Conservation (phyloP, 2,888 invertebrate genomes). For the Antheraea yamamai region DNA sequence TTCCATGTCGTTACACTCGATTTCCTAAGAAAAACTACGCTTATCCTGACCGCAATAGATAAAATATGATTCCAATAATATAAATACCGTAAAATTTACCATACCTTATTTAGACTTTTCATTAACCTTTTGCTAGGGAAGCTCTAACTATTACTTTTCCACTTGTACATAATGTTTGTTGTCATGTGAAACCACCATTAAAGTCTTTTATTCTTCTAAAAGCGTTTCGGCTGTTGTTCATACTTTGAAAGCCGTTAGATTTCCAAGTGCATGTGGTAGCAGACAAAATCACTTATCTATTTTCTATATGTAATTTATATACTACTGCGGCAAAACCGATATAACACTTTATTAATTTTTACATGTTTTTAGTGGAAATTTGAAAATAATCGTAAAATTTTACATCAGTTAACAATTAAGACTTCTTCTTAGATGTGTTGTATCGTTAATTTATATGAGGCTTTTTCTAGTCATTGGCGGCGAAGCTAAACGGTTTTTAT, state of each 20-base stretch:
- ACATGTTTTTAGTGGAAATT: background rate
- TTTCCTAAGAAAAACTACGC: constrained; percentile 59
- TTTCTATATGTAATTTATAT: constrained; percentile 49
- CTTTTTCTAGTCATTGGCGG: constrained; percentile 30
- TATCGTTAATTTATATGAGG: constrained; percentile 26
- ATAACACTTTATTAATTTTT: background rate
- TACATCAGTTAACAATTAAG: background rate
- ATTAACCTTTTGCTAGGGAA: constrained; percentile 53
- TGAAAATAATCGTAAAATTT: background rate
- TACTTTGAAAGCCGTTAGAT: constrained; percentile 80
- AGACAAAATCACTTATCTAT: constrained; percentile 73
- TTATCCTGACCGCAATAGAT: constrained; percentile 53
- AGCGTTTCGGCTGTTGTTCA: constrained; percentile 78
- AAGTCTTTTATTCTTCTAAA: constrained; percentile 72
- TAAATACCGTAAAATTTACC: constrained; percentile 30
- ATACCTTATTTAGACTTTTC: constrained; percentile 42
- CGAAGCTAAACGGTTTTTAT: constrained; percentile 4
- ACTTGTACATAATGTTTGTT: constrained; percentile 70
- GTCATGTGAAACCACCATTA: constrained; percentile 62
- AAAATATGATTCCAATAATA: constrained; percentile 36
- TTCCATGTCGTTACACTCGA: constrained; percentile 47
- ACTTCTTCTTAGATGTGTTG: background rate
- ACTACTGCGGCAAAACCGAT: background rate
- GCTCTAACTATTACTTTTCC: constrained; percentile 62
- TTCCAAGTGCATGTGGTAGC: constrained; percentile 71